Evolutionary conservation across 2,888 invertebrate genomes (phyloP).

Genomic region (Electrophaes corylata): DNA sequence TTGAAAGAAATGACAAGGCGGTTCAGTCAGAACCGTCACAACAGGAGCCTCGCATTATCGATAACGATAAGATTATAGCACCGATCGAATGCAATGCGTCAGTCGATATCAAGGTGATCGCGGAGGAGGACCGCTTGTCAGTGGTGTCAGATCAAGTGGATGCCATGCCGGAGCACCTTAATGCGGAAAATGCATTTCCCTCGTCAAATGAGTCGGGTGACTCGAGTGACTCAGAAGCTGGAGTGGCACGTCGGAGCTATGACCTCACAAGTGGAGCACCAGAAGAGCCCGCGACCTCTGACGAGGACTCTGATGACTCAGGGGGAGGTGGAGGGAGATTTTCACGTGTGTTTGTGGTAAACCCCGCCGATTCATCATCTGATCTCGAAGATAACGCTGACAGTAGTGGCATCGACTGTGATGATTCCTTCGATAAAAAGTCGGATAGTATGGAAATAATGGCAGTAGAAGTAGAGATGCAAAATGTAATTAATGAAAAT

Average conservation of each 20-base stretch:
- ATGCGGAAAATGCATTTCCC: slow-evolving; percentile 82
- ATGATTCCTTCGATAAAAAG: slow-evolving; percentile 85
- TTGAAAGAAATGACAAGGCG: slow-evolving; percentile 73
- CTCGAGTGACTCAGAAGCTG: slow-evolving; percentile 73
- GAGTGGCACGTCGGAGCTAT: slow-evolving; percentile 73
- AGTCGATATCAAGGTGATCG: slow-evolving; percentile 74
- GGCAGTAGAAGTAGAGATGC: slow-evolving; percentile 57
- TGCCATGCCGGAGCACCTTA: slow-evolving; percentile 73
- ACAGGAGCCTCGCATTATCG: slow-evolving; percentile 66
- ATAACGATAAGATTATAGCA: slow-evolving; percentile 74
- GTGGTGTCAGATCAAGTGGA: slow-evolving; percentile 62
- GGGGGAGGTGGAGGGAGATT: slow-evolving; percentile 85
- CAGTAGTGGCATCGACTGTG: slow-evolving; percentile 85
- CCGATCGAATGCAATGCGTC: slow-evolving; percentile 63
- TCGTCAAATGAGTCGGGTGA: slow-evolving; percentile 81
- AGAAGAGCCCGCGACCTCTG: slow-evolving; percentile 76
- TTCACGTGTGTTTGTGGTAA: slow-evolving; percentile 88
- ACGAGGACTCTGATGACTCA: slow-evolving; percentile 79
- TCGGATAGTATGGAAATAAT: slow-evolving; percentile 74
- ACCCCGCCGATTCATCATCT: slow-evolving; percentile 85
- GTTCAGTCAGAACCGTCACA: slow-evolving; percentile 73
- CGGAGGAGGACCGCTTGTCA: slow-evolving; percentile 66
- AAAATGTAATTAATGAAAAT: slow-evolving; percentile 57
- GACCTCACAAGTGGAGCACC: slow-evolving; percentile 75
- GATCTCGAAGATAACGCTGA: slow-evolving; percentile 85